Evolutionary conservation across 2,797 vertebrate genomes (phyloP), one percentile per base, ranked within the genome.

Genomic region (Dryobates pubescens): DNA sequence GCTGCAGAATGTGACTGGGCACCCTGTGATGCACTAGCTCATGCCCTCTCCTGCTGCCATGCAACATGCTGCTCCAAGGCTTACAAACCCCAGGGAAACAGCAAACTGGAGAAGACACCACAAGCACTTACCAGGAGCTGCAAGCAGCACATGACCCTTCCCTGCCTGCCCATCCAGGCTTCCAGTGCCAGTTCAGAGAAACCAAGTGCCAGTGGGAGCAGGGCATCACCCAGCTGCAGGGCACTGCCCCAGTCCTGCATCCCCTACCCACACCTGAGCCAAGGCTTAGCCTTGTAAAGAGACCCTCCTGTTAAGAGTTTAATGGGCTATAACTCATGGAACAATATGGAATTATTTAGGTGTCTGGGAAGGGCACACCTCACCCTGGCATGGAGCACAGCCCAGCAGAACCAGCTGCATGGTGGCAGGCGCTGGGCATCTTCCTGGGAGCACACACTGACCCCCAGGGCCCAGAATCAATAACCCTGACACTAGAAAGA

Each of bases 21-120:
- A 36, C 54, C 71, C 73, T 1, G 1, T 1, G 3, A 49, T 2
- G 58, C 0, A 2, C 49, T 3, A 0, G 22, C 61, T 82, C 73
- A 54, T 3, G 0, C 56, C 27, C 34, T 32, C 57, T 57, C 57
- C 87, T 18, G 70, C 88, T 29, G 53, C 27, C 69, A 3, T 4
- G 11, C 69, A 16, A 10, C 3, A 0, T 5, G 65, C 56, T 64
- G 51, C 32, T 14, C 51, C 1, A 8, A 34, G 58, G 3, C 62
- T 4, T 4, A 2, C 20, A 26, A 6, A 24, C 38, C 2, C 56
- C 75, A 7, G 8, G 68, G 49, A 11, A 53, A 53, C 1, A 0
- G 62, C 47, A 5, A 61, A 67, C 38, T 67, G 19, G 16, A 12
- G 78, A 86, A 36, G 64, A 41, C 0, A 3, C 54, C 2, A 3